Conservation (phyloP, 1,140 invertebrate genomes). For the Heliconius hewitsoni region DNA sequence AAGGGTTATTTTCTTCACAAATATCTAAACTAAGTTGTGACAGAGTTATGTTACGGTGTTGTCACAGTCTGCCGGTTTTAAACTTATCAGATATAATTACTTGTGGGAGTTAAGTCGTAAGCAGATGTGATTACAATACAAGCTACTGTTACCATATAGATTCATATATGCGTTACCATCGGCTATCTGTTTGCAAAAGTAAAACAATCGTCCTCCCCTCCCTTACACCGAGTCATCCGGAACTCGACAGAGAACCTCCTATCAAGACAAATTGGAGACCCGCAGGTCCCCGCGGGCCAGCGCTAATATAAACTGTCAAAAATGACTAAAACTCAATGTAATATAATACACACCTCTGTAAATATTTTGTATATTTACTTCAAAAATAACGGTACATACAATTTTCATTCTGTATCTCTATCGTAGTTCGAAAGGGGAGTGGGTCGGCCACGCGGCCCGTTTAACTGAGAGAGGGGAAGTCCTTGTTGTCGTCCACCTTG, state of each 20-base stretch:
- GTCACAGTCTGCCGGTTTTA: slow-evolving; percentile 72
- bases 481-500: slow-evolving; percentile 96
- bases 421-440: slow-evolving; percentile 72
- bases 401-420: slow-evolving; percentile 78
- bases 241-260: slow-evolving; percentile 48
- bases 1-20: slow-evolving; percentile 74
- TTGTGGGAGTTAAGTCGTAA: slow-evolving; percentile 65
- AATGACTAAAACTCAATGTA: slow-evolving; percentile 69
- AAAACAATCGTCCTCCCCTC: slow-evolving; percentile 64
- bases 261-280: slow-evolving; percentile 42
- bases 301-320: slow-evolving; percentile 53
- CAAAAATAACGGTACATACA: slow-evolving; percentile 82
- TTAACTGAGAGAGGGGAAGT: slow-evolving; percentile 95
- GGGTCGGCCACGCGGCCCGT: slow-evolving; percentile 66
- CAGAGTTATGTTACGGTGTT: slow-evolving; percentile 72
- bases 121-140: slow-evolving; percentile 76
- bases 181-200: slow-evolving; percentile 67
- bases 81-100: slow-evolving; percentile 60
- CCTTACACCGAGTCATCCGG: slow-evolving; percentile 40
- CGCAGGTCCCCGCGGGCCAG: slow-evolving; percentile 17
- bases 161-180: slow-evolving; percentile 63
- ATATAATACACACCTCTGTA: slow-evolving; percentile 80
- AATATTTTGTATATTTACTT: slow-evolving; percentile 83
- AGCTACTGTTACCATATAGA: slow-evolving; percentile 73
- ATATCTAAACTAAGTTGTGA: slow-evolving; percentile 77